Evolutionary conservation across 2,888 invertebrate species (phyloP).

Genomic region (Drosophila hamatofila): DNA sequence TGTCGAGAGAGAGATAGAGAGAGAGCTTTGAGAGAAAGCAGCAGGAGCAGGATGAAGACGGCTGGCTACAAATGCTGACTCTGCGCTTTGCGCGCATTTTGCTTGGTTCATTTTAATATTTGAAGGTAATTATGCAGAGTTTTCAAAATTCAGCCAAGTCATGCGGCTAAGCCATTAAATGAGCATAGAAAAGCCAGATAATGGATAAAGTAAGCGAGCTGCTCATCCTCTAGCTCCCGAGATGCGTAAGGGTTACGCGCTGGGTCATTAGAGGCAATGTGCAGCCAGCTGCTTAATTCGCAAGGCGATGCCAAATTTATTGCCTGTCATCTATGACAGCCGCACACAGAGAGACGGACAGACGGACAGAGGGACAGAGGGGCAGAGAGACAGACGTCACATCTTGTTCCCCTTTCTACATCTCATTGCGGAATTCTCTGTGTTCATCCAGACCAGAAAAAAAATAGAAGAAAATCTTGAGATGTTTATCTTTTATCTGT

Average conservation of each 20-base stretch:
- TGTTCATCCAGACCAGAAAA: slow-evolving; percentile 22
- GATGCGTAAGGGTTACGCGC: slow-evolving; percentile 42
- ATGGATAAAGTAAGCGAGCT: not conserved
- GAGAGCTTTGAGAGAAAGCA: no score
- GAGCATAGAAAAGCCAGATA: slow-evolving; percentile 7
- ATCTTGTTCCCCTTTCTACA: slow-evolving; percentile 29
- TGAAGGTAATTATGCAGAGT: slow-evolving; percentile 46
- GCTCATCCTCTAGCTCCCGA: not conserved
- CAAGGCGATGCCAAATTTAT: slow-evolving; percentile 43
- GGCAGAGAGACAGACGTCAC: not conserved
- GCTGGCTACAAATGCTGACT: slow-evolving; percentile 49
- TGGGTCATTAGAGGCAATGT: slow-evolving; percentile 38
- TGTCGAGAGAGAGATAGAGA: not conserved
- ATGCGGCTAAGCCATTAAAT: slow-evolving; percentile 63
- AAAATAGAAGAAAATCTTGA: not conserved
- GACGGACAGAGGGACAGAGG: not conserved
- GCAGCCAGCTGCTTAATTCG: slow-evolving; percentile 53
- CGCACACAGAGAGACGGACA: no score
- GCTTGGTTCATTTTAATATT: slow-evolving; percentile 61
- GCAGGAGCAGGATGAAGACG: not conserved
- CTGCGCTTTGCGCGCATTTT: slow-evolving; percentile 44
- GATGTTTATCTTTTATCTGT: slow-evolving; percentile 38
- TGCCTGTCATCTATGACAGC: slow-evolving; percentile 43
- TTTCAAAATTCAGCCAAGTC: slow-evolving; percentile 64
- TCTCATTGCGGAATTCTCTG: slow-evolving; percentile 44